Evolutionary conservation across 2,113 vertebrate genomes (phyloP).

Genomic region (Pristiophorus japonicus): DNA sequence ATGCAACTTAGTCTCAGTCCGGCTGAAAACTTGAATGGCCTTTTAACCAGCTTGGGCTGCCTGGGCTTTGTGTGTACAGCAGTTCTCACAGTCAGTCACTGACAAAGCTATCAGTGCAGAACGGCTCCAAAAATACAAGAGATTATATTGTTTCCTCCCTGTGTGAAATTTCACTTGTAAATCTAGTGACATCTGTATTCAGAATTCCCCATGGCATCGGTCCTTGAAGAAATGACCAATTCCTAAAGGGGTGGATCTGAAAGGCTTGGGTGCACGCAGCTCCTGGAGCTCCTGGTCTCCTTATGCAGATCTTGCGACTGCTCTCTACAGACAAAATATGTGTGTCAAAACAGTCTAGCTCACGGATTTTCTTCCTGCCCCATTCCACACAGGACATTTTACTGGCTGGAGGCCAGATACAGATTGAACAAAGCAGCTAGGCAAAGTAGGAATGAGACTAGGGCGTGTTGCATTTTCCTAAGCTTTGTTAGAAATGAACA

Average conservation of each 20-base stretch:
- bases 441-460: background rate
- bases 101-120: constrained; percentile 41
- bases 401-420: background rate
- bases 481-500: constrained; percentile 7
- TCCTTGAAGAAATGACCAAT: constrained; percentile 47
- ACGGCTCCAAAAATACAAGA: constrained; percentile 55
- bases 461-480: background rate
- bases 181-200: constrained; percentile 57
- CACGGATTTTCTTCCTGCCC: background rate
- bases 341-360: background rate
- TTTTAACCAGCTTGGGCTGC: background rate
- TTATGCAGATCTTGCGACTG: background rate
- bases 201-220: constrained; percentile 43
- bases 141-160: constrained; percentile 55
- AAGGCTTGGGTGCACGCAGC: constrained; percentile 39
- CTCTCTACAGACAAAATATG: background rate
- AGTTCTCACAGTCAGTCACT: background rate
- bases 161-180: constrained; percentile 54
- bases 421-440: constrained; percentile 25
- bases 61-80: background rate
- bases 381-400: background rate
- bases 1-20: background rate
- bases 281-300: constrained; percentile 29
- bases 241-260: constrained; percentile 39
- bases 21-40: background rate